Evolutionary conservation across 2,888 invertebrate genomes (phyloP).

Genomic region (Polydesmus complanatus): DNA sequence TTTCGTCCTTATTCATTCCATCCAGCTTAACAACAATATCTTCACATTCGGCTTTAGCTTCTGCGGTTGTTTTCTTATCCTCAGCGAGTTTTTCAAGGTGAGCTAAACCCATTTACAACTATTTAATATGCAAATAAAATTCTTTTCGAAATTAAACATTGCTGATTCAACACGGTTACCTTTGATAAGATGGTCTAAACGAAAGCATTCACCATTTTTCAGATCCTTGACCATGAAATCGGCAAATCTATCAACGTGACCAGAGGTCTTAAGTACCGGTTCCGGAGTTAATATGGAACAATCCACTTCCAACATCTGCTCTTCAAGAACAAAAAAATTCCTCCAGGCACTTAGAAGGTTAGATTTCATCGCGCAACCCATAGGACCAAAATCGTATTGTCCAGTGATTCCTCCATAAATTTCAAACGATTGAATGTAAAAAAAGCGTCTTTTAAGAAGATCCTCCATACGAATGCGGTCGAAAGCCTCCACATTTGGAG

Average conservation of each 20-base stretch:
- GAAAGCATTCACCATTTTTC: constrained; percentile 91
- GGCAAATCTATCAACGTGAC: constrained; percentile 97
- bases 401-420: constrained; percentile 88
- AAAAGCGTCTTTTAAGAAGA: constrained; percentile 87
- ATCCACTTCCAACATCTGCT: constrained; percentile 97
- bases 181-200: constrained; percentile 95
- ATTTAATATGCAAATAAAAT: no score
- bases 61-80: constrained; percentile 65
- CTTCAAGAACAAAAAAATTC: constrained; percentile 88
- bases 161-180: constrained; percentile 46
- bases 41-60: constrained; percentile 55
- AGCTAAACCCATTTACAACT: constrained; percentile 65
- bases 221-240: constrained; percentile 98
- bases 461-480: constrained; percentile 94
- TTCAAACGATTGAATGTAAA: constrained; percentile 96
- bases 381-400: constrained; percentile 96
- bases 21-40: constrained; percentile 73
- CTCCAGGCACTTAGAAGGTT: constrained; percentile 90
- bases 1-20: constrained; percentile 79
- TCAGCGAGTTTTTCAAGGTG: constrained; percentile 65
- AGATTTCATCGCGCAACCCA: constrained; percentile 96
- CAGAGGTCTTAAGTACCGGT: constrained; percentile 91
- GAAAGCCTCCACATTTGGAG: constrained; percentile 45
- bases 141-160: no score
- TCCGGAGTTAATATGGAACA: constrained; percentile 96